A percentile compares a stretch with the other conserved stretches of the same genome.
Evolutionary conservation across 1,140 invertebrate genomes (phyloP).

Genomic region (Megathymus violae): DNA sequence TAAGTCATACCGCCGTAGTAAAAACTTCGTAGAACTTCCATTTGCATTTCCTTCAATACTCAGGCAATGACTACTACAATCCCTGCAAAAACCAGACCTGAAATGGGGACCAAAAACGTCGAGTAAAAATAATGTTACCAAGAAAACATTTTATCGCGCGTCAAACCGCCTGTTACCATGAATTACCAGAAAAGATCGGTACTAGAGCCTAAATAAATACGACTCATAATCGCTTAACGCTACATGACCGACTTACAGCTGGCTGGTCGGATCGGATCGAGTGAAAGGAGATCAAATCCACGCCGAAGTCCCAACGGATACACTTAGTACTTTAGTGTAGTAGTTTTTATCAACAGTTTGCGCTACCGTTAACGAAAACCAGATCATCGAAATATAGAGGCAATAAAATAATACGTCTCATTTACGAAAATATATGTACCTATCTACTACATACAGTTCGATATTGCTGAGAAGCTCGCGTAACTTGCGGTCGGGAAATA

Average conservation of each 20-base stretch:
- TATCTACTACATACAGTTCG: too few relatives aligned
- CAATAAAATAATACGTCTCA: not conserved
- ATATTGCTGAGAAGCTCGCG: too few relatives aligned
- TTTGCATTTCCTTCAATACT: too few relatives aligned
- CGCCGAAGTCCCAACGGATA: not conserved
- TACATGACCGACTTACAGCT: conserved; percentile 26
- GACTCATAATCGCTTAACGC: not conserved
- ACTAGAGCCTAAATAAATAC: not conserved
- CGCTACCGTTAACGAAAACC: not conserved
- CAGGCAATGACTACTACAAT: too few relatives aligned
- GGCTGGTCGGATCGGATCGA: conserved; percentile 7
- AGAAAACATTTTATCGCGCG: not conserved
- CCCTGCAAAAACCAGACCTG: too few relatives aligned
- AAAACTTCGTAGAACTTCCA: too few relatives aligned
- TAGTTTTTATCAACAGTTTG: not conserved
- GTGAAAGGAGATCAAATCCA: conserved; percentile 38
- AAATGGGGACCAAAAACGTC: too few relatives aligned
- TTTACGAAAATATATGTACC: too few relatives aligned
- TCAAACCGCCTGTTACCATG: not conserved
- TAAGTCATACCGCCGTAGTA: too few relatives aligned
- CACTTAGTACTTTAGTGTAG: not conserved
- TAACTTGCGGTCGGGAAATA: too few relatives aligned
- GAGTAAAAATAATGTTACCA: conserved; percentile 9
- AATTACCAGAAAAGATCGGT: not conserved
- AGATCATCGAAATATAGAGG: not conserved